Evolutionary conservation across 1,140 invertebrate genomes (phyloP), one percentile per base, ranked within the genome.

Genomic region (Caenorhabditis latens): DNA sequence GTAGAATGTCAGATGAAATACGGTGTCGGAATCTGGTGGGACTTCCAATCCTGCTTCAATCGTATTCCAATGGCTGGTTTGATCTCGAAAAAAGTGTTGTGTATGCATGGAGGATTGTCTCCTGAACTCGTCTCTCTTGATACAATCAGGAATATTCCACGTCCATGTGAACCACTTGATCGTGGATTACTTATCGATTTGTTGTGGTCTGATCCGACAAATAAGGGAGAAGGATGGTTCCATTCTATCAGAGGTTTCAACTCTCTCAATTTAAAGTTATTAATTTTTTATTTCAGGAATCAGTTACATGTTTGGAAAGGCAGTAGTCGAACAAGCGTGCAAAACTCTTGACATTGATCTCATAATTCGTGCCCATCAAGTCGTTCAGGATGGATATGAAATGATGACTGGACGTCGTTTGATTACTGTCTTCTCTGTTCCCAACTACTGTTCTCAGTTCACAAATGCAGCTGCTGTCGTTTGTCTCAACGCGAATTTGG

Each of bases 1-100:
- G 92, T 93, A 84, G 93, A 93, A 90, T 93, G 92, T 58, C 53
- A 58, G 14, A 55, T 67, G n/a, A 87, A 87, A 57, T 88, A 86
- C 79, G 87, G 87, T 24, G 85, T 89, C 83, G 90, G 90, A 42
- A 63, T 90, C 8, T 90, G 90, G 90, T 90, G 88, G 88, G 90
- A 90, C 50, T 90, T 90, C 84, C 90, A 90, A 57, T 63, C 83
- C 19, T 63, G 90, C 50, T 90, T 90, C 82, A 90, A 90, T 63
- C 88, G 90, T 6, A 48, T 90, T 16, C 90, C 90, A 32, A 89
- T 90, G 90, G 87, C 88, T 43, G 90, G 88, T 13, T 75, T 90
- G 40, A 90, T 90, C 32, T 88, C 88, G 32, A 90, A 90, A 71
- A 90, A 88, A 86, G 87, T 89, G 11, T 71, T 88, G n/a, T 88